Evolutionary conservation across 2,797 vertebrate genomes (phyloP).

Genomic region (Danio choprae): DNA sequence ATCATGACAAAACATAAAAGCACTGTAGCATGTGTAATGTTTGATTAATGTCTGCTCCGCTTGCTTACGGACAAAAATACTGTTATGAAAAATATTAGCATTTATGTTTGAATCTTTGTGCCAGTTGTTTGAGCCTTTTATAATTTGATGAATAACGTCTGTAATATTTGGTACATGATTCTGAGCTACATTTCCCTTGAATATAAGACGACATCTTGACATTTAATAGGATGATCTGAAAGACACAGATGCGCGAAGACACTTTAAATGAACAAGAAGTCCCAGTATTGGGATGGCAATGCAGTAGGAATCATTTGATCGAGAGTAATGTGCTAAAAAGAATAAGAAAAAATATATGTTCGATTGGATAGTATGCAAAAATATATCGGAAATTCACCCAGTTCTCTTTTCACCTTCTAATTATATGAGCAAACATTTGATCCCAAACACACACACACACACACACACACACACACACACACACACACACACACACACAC

Average conservation of each 20-base stretch:
- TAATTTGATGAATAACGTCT: constrained; percentile 1
- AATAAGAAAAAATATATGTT: constrained; percentile 46
- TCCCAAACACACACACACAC: constrained; percentile 5
- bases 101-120: not conserved
- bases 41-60: constrained; percentile 28
- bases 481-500: too few relatives aligned
- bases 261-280: constrained; percentile 24
- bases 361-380: constrained; percentile 51
- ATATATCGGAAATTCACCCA: constrained; percentile 59
- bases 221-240: constrained; percentile 13
- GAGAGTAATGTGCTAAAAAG: constrained; percentile 31
- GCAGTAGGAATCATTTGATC: constrained; percentile 20
- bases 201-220: constrained; percentile 22
- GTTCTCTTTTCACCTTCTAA: constrained; percentile 63
- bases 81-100: constrained; percentile 21
- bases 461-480: too few relatives aligned
- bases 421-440: constrained; percentile 43
- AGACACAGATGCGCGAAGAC: constrained; percentile 20
- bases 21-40: constrained; percentile 10
- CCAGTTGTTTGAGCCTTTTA: constrained; percentile 19
- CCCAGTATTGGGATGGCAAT: constrained; percentile 21
- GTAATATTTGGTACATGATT: constrained; percentile 7
- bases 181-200: constrained; percentile 49
- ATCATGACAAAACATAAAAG: constrained; percentile 29
- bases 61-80: constrained; percentile 37